Evolutionary conservation across 2,113 vertebrate species (phyloP).

Genomic region (Pholis gunnellus): DNA sequence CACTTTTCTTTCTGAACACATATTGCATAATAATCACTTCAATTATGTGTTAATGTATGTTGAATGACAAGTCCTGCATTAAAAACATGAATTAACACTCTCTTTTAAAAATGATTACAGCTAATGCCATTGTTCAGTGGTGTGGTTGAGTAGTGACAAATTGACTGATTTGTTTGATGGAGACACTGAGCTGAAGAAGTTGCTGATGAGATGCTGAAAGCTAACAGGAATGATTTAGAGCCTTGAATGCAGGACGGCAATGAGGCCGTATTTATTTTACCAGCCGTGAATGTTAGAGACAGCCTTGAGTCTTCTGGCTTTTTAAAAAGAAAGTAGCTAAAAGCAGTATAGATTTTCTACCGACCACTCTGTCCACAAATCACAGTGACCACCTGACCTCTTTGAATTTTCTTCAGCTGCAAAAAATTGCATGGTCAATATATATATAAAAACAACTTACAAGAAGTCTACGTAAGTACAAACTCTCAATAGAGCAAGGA

Average conservation of each 20-base stretch:
- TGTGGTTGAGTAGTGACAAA: constrained; percentile 46
- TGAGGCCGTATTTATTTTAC: not conserved
- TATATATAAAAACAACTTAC: not conserved
- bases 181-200: constrained; percentile 29
- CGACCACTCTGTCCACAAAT: not conserved
- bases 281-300: not conserved
- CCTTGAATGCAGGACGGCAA: not conserved
- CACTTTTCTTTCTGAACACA: constrained; percentile 41
- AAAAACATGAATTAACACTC: constrained; percentile 28
- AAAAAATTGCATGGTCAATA: not conserved
- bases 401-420: not conserved
- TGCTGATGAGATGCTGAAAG: constrained; percentile 49
- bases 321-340: not conserved
- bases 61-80: constrained; percentile 23
- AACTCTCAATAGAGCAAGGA: constrained; percentile 13
- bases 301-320: not conserved
- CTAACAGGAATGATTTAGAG: constrained; percentile 30
- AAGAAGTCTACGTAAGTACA: not conserved
- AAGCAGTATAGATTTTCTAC: not conserved
- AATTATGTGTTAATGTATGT: constrained; percentile 41
- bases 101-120: constrained; percentile 22
- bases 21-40: constrained; percentile 44
- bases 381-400: not conserved
- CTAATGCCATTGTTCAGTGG: constrained; percentile 41
- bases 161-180: constrained; percentile 44